Percentiles rank a stretch among this genome's conserved stretches.
phyloP scores from a whole-genome alignment of 2,797 vertebrate species.

The Dicrostonyx torquatus region DNA sequence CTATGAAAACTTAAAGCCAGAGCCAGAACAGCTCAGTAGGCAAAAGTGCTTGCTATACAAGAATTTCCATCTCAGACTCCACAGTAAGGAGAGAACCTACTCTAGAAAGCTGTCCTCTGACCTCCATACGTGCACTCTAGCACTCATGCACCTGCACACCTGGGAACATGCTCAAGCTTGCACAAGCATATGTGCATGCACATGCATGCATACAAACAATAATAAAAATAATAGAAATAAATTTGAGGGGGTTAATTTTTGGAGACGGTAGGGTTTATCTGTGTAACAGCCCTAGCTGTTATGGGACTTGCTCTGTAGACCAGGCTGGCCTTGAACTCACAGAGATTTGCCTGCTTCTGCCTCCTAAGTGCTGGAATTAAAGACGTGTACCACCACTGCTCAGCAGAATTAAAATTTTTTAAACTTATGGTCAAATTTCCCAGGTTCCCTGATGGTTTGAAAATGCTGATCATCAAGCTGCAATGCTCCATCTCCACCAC shows the following conservation, averaged over 20 bases:
- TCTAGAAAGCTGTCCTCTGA: not conserved
- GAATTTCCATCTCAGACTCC: too few relatives aligned
- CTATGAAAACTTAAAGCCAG: not conserved
- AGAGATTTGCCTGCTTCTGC: too few relatives aligned
- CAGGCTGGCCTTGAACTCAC: too few relatives aligned
- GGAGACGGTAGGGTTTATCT: too few relatives aligned
- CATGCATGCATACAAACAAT: not conserved
- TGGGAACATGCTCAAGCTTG: not conserved
- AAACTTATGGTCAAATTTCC: not conserved
- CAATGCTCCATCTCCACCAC: not conserved
- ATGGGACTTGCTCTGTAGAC: too few relatives aligned
- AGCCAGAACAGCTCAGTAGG: not conserved
- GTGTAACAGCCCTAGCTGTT: too few relatives aligned
- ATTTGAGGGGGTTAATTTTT: too few relatives aligned
- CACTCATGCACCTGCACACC: not conserved
- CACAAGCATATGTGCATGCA: not conserved
- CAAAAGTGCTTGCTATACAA: not conserved
- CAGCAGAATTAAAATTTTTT: not conserved
- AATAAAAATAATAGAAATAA: not conserved
- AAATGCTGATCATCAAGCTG: not conserved
- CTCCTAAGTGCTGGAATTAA: too few relatives aligned
- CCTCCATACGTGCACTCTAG: too few relatives aligned
- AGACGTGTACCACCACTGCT: too few relatives aligned
- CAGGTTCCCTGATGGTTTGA: not conserved
- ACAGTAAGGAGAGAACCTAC: not conserved